These are phyloP conservation scores for Macropodus opercularis DNA, from an alignment of 2,797 vertebrate genomes.

Conservation along the genomic window DNA sequence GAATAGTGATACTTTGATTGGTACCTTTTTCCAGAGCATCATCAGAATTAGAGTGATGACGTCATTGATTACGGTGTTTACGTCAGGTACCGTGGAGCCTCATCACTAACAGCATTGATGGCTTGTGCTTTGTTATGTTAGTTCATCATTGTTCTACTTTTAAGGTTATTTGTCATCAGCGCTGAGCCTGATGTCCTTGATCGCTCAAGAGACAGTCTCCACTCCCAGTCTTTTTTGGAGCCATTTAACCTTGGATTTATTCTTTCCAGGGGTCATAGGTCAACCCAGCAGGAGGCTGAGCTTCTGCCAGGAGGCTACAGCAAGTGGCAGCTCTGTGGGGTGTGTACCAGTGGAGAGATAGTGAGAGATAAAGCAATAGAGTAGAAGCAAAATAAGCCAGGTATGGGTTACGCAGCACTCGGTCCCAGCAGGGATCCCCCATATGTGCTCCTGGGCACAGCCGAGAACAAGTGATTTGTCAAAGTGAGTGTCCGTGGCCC, in stretches of 20 bases:
- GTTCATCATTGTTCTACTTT: background rate
- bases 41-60: constrained; percentile 24
- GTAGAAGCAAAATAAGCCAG: constrained; percentile 21
- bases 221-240: constrained; percentile 25
- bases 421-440: constrained; percentile 42
- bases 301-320: constrained; percentile 14
- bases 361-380: background rate
- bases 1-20: constrained; percentile 46
- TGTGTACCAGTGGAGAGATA: constrained; percentile 13
- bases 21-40: constrained; percentile 28
- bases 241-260: constrained; percentile 42
- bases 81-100: constrained; percentile 22
- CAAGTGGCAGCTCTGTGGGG: constrained; percentile 1
- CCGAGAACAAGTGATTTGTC: constrained; percentile 59
- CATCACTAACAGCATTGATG: constrained; percentile 24
- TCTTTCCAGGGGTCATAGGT: constrained; percentile 23
- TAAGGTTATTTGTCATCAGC: background rate
- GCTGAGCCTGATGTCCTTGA: constrained; percentile 13
- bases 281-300: constrained; percentile 26
- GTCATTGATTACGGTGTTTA: constrained; percentile 36
- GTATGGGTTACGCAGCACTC: constrained; percentile 34
- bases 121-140: constrained; percentile 2
- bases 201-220: constrained; percentile 4
- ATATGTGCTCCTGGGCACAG: constrained; percentile 29
- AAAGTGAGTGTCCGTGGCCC: constrained; percentile 53